phyloP scores from a whole-genome alignment of 92 coral and sea anemone species.

The Ricordea florida region DNA sequence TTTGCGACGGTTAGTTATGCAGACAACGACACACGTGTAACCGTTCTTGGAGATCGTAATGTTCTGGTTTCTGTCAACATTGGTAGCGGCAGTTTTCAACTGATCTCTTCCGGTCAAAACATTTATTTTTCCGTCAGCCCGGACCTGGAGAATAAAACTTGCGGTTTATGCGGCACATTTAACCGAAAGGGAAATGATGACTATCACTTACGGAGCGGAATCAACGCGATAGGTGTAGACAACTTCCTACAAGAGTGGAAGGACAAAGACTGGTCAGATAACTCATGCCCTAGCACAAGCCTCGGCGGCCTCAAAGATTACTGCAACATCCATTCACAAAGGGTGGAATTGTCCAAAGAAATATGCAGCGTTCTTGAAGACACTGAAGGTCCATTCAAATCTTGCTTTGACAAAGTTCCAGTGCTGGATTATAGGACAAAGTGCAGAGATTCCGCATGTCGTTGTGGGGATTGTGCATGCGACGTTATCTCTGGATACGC shows the following conservation, averaged over 20 bases:
- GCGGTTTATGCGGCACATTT: constrained; percentile 95
- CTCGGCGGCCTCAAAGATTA: constrained; percentile 34
- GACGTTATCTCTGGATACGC: constrained; percentile 71
- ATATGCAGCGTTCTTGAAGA: constrained; percentile 56
- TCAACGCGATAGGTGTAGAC: constrained; percentile 43
- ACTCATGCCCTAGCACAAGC: background rate
- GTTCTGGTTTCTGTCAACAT: background rate
- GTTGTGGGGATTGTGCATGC: constrained; percentile 55
- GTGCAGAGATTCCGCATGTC: constrained; percentile 66
- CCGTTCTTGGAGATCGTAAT: background rate
- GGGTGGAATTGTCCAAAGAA: constrained; percentile 2
- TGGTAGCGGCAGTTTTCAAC: background rate
- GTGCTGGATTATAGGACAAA: background rate
- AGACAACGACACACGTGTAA: background rate
- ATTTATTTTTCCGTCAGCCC: constrained; percentile 67
- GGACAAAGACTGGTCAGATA: background rate
- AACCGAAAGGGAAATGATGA: constrained; percentile 78
- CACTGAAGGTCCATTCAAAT: constrained; percentile 61
- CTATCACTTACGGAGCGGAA: constrained; percentile 71
- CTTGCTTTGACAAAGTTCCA: constrained; percentile 29
- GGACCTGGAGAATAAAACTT: constrained; percentile 58
- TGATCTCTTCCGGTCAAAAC: constrained; percentile 52
- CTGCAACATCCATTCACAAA: constrained; percentile 55
- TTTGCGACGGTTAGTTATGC: background rate
- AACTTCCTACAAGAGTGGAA: constrained; percentile 82